These are phyloP conservation scores for Drosophila melanocephala DNA, from an alignment of 2,888 invertebrate genomes.

Conservation along the genomic window DNA sequence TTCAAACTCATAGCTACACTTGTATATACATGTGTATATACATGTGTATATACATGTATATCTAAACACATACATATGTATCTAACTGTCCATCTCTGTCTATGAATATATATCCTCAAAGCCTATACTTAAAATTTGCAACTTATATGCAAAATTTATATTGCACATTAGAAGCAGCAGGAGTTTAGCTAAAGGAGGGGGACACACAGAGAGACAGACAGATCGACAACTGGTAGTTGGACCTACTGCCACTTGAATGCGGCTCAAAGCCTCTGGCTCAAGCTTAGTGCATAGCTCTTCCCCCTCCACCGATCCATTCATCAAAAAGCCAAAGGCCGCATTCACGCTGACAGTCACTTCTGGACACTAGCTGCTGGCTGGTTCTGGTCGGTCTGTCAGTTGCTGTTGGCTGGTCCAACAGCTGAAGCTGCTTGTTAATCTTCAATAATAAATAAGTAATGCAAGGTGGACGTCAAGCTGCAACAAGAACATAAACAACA, in stretches of 20 bases:
- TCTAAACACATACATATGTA: slow-evolving; percentile 6
- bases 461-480: slow-evolving; percentile 68
- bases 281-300: slow-evolving; percentile 22
- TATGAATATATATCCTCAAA: slow-evolving; percentile 35
- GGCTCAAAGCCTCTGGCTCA: slow-evolving; percentile 25
- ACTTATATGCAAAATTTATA: slow-evolving; percentile 67
- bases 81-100: slow-evolving; percentile 1
- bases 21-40: not conserved
- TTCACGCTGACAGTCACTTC: slow-evolving; percentile 14
- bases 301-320: not conserved
- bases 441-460: slow-evolving; percentile 77
- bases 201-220: not conserved
- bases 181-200: not conserved
- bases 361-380: slow-evolving; percentile 21
- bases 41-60: slow-evolving; percentile 2
- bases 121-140: slow-evolving; percentile 54
- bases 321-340: slow-evolving; percentile 39
- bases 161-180: slow-evolving; percentile 50
- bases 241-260: slow-evolving; percentile 21
- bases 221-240: slow-evolving; percentile 40
- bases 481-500: slow-evolving; percentile 30
- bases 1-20: slow-evolving; percentile 29
- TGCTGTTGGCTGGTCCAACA: slow-evolving; percentile 19
- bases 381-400: not conserved
- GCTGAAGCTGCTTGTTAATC: slow-evolving; percentile 71